Evolutionary conservation across 2,888 invertebrate genomes (phyloP).

Genomic region (Volucella zonaria): DNA sequence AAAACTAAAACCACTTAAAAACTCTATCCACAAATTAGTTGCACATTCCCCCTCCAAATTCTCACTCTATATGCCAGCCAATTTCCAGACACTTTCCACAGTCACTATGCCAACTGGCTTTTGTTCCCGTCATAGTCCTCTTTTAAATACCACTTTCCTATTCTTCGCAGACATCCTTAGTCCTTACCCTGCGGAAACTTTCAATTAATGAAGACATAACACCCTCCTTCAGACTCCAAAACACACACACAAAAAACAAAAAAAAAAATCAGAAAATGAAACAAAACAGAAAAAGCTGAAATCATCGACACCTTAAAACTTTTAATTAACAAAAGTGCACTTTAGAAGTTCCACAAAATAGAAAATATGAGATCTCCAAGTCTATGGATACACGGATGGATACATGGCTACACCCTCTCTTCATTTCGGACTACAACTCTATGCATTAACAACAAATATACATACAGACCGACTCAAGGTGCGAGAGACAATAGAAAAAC

Average conservation of each 20-base stretch:
- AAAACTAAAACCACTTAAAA: too few relatives aligned
- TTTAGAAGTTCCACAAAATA: slow-evolving; percentile 24
- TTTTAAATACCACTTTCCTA: neutral
- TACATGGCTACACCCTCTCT: neutral
- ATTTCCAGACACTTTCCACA: too few relatives aligned
- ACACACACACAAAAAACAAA: neutral
- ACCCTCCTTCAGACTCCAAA: neutral
- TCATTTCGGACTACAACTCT: neutral
- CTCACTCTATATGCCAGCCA: too few relatives aligned
- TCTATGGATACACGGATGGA: too few relatives aligned
- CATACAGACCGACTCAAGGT: slow-evolving; percentile 8
- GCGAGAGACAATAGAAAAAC: slow-evolving; percentile 40
- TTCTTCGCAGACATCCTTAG: neutral
- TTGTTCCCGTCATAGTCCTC: neutral
- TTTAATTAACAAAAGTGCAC: slow-evolving; percentile 72
- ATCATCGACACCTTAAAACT: slow-evolving; percentile 60
- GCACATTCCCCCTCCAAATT: too few relatives aligned
- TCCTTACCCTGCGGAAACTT: slow-evolving; percentile 36
- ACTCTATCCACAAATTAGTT: too few relatives aligned
- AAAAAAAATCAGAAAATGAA: neutral
- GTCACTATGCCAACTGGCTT: too few relatives aligned
- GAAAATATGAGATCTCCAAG: neutral
- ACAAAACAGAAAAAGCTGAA: slow-evolving; percentile 27
- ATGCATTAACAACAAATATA: slow-evolving; percentile 39
- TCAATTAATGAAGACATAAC: slow-evolving; percentile 61